These are phyloP conservation scores for Aurelia coerulea DNA, from an alignment of 30 jellyfish, hydroid and myxozoan genomes.

Conservation along the genomic window DNA sequence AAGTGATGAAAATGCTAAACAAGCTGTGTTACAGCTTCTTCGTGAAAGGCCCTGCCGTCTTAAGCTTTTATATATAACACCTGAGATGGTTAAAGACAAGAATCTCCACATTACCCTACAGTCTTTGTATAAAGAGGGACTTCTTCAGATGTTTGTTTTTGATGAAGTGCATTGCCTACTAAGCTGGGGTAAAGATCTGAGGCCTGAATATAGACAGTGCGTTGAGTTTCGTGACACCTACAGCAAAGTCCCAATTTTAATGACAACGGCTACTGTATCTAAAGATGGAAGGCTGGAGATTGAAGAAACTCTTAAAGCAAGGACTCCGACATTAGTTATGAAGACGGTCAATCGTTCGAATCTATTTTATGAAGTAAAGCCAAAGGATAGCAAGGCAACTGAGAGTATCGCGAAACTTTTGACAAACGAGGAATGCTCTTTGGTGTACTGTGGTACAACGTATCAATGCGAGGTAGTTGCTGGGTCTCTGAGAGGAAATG, in stretches of 20 bases:
- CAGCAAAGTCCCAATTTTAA: not conserved
- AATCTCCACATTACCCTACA: not conserved
- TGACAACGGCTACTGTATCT: not conserved
- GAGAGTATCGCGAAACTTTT: not conserved
- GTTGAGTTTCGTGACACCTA: too few species aligned
- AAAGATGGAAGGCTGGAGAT: not conserved
- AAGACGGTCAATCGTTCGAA: not conserved
- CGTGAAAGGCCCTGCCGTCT: slow-evolving; percentile 7
- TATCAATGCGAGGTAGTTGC: too few species aligned
- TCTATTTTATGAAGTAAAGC: not conserved
- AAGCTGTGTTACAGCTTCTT: not conserved
- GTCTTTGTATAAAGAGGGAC: not conserved
- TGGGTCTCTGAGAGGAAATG: too few species aligned
- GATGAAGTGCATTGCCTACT: not conserved
- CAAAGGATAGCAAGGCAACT: not conserved
- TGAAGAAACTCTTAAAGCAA: not conserved
- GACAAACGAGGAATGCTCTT: not conserved
- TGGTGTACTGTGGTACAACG: not conserved
- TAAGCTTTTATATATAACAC: not conserved
- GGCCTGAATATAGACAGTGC: slow-evolving; percentile 1
- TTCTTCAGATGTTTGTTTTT: not conserved
- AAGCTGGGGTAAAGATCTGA: not conserved
- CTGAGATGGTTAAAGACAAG: not conserved
- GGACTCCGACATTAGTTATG: not conserved
- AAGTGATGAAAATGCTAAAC: not conserved